Conservation (phyloP, 2,888 invertebrate genomes). For the Melanargia galathea region DNA sequence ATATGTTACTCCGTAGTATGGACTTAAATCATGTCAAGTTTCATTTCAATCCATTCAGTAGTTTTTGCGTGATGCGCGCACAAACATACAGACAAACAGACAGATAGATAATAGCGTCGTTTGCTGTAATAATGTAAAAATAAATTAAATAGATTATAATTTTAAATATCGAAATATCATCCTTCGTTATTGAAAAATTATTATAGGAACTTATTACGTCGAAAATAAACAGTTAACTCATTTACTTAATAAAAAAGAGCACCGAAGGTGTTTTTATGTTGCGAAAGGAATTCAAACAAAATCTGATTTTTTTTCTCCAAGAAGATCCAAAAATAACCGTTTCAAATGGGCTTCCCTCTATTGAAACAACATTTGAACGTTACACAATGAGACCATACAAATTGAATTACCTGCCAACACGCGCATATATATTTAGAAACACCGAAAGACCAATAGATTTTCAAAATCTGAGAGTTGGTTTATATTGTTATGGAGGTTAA, state of each 20-base stretch:
- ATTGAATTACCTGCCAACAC: not conserved
- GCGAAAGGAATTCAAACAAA: not conserved
- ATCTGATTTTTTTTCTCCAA: not conserved
- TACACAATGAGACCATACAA: slow-evolving; percentile 7
- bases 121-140: too few species aligned
- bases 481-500: slow-evolving; percentile 6
- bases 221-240: slow-evolving; percentile 1
- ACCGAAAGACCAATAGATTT: not conserved
- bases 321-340: not conserved
- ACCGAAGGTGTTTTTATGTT: not conserved
- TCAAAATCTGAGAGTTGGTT: not conserved
- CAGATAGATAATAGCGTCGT: too few species aligned
- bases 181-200: too few species aligned
- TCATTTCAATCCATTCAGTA: too few species aligned
- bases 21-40: too few species aligned
- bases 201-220: too few species aligned
- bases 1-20: too few species aligned
- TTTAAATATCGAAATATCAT: too few species aligned
- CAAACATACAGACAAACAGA: too few species aligned
- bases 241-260: not conserved
- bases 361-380: not conserved
- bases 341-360: slow-evolving; percentile 2
- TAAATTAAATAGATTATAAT: not conserved
- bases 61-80: too few species aligned
- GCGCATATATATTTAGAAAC: not conserved